Base-by-base conservation (phyloP, 2,113 vertebrate species). In the Sigmodon hispidus region DNA sequence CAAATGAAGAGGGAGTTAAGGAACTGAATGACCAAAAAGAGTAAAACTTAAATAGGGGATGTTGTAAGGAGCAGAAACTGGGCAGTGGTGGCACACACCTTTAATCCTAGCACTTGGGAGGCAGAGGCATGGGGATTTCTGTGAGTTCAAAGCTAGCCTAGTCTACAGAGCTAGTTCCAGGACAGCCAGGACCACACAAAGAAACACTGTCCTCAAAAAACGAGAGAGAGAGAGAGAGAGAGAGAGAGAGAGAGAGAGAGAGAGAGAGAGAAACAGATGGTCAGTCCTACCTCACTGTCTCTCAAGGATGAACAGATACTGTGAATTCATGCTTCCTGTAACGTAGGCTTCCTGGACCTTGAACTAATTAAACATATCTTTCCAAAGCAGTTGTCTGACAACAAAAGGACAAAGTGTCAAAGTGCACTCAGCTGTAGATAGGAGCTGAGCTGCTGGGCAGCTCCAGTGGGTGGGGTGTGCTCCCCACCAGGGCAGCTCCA, bases 311-410 rank as follows among this genome's bases (percentile, higher is more conserved):
- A 88, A n/a, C 72, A n/a, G 34, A 22, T 77, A 11, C 16, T 70
- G 40, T 55, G 63, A 48, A 65, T 43, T 34, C 22, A 4, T 5
- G 21, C 36, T 69, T 65, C 29, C 88, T 93, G 52, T 48, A 73
- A 94, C 48, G 6, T 22, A 15, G 12, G 24, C 3, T 45, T 31
- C 31, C 43, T 96, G 88, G 75, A 91, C 96, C 43, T 97, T 96
- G 93, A 19, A 89, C 93, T 81, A 26, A 72, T 57, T 81, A 93
- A 96, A 3, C n/a, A 29, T 22, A 15, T 85, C 36, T 45, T 31
- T 79, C 19, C 6, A 34, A 59, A 45, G 34, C 75, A 73, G 26
- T 31, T 90, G 50, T 65, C 4, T 36, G 79, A 43, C 0, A 48
- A 34, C 43, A 40, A 24, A 59, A 67, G 36, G 29, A 13, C 0